phyloP scores from a whole-genome alignment of 2,797 vertebrate genomes.

The Ciconia nigra region DNA sequence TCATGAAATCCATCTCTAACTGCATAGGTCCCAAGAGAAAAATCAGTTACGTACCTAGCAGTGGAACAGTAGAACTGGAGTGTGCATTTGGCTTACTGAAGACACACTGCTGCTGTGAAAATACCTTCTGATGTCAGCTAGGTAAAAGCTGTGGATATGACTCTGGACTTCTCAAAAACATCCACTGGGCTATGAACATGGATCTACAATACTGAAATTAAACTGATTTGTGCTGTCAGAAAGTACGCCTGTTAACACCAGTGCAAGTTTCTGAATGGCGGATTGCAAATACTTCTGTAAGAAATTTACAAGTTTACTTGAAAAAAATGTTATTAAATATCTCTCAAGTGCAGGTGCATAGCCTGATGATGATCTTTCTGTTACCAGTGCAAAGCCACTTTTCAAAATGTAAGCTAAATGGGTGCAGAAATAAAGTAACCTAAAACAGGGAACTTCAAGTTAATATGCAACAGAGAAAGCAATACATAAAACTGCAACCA shows the following conservation, averaged over 20 bases:
- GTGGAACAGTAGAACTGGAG: not conserved
- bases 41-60: not conserved
- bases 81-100: not conserved
- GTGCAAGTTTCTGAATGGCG: not conserved
- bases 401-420: not conserved
- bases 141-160: not conserved
- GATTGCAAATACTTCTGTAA: not conserved
- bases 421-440: not conserved
- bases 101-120: rapidly evolving
- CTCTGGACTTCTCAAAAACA: not conserved
- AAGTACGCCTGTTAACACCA: not conserved
- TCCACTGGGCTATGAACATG: not conserved
- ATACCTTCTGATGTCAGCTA: not conserved
- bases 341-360: not conserved
- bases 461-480: not conserved
- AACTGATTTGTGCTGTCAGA: not conserved
- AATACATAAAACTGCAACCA: not conserved
- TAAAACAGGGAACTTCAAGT: not conserved
- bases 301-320: not conserved
- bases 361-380: not conserved
- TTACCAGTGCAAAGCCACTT: not conserved
- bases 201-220: not conserved
- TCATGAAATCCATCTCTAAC: not conserved
- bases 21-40: not conserved
- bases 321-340: not conserved